Base-by-base conservation (phyloP, 2,888 invertebrate genomes). In the Acanthosepion pharaonis region DNA sequence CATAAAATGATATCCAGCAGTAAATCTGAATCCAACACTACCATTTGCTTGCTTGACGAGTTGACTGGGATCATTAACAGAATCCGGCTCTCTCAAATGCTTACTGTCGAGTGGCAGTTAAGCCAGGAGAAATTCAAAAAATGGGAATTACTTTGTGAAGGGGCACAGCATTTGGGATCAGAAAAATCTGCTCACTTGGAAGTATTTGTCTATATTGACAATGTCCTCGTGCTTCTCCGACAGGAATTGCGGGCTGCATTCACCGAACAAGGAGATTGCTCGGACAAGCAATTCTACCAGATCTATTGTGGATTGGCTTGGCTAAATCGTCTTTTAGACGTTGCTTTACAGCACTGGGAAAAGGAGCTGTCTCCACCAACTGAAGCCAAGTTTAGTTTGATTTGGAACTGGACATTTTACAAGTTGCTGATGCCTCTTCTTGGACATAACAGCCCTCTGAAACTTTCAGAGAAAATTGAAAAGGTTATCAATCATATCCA, bases 211-310 rank as follows among this genome's bases (percentile, higher is more conserved):
- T 93, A 93, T 28, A 93, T 93, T 51, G 53, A 64, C 55, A 94
- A 64, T 55, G 48, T 94, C 18, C 33, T 94, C 0, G 64, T 94
- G 53, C 48, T 53, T 33, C 94, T 94, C 25, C 59, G 94, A n/a
- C 94, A 94, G 23, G 94, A 94, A n/a, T 48, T 94, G n/a, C 55
- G 55, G 23, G 33, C 55, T 8, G 59, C 64, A 20, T 94, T 64
- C 48, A 64, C 48, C 23, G 64, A 94, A 48, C 64, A 64, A 33
- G 94, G 64, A 94, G 94, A 94, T 64, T 94, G 55, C 25, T 64
- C 94, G 33, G 94, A 94, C 59, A 94, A 94, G 59, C 94, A 94
- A 55, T 94, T 94, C 59, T 94, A 94, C 59, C 94, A 64, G 59
- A 64, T 94, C 28, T 94, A 64, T 55, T 94, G 93, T 49, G 93